These are phyloP conservation scores for Chloebia gouldiae DNA, from an alignment of 2,113 vertebrate genomes.

Conservation along the genomic window DNA sequence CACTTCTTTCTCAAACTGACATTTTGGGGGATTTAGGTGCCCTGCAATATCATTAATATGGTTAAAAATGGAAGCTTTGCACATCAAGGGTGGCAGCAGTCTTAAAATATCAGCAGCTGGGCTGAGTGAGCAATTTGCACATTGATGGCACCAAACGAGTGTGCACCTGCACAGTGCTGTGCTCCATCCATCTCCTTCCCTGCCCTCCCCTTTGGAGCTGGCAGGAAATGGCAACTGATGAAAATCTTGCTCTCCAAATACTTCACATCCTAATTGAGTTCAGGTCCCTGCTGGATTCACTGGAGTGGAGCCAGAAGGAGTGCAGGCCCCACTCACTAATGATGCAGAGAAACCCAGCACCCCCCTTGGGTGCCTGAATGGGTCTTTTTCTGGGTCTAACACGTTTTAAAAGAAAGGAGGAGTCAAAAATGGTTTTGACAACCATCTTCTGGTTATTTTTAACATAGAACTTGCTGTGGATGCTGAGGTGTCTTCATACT, in stretches of 20 bases:
- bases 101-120: constrained; percentile 41
- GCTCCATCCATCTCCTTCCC: background rate
- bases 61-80: background rate
- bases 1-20: fast-evolving
- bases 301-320: constrained; percentile 31
- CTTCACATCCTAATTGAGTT: constrained; percentile 32
- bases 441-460: background rate
- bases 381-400: background rate
- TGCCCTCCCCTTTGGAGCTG: background rate
- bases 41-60: background rate
- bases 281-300: background rate
- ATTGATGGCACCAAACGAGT: background rate
- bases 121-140: constrained; percentile 16
- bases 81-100: background rate
- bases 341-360: background rate
- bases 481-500: background rate
- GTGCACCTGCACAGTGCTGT: constrained; percentile 12
- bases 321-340: background rate
- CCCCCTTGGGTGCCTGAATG: background rate
- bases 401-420: background rate
- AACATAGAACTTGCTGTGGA: background rate
- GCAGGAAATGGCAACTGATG: constrained; percentile 14
- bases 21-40: background rate
- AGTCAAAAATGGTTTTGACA: background rate
- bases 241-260: constrained; percentile 23